These are phyloP conservation scores for Hemibagrus wyckioides DNA, from an alignment of 2,113 vertebrate genomes.

Conservation along the genomic window DNA sequence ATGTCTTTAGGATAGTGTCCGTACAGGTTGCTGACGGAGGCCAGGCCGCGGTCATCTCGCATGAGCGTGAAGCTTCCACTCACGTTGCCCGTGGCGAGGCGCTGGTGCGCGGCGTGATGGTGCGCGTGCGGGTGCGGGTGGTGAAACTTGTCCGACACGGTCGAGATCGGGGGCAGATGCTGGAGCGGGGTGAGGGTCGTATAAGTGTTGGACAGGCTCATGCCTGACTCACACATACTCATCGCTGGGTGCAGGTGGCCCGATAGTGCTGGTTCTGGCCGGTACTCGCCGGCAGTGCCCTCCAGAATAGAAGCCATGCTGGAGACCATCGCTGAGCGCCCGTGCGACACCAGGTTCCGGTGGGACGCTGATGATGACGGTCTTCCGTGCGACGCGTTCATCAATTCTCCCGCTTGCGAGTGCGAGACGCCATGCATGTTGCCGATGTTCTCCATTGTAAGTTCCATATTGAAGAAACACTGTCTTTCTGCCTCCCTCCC, in stretches of 20 bases:
- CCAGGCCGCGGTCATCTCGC: constrained; percentile 90
- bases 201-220: constrained; percentile 93
- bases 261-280: constrained; percentile 83
- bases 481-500: constrained; percentile 65
- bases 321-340: constrained; percentile 85
- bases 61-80: constrained; percentile 96
- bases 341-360: constrained; percentile 85
- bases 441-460: constrained; percentile 91
- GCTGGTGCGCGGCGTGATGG: constrained; percentile 86
- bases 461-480: constrained; percentile 82
- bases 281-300: constrained; percentile 85
- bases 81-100: constrained; percentile 85
- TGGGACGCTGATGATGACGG: constrained; percentile 80
- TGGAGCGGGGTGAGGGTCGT: constrained; percentile 94
- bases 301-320: constrained; percentile 90
- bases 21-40: constrained; percentile 93
- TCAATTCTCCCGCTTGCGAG: constrained; percentile 87
- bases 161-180: constrained; percentile 93
- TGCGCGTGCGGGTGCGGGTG: constrained; percentile 84
- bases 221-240: constrained; percentile 94
- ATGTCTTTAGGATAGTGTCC: constrained; percentile 96
- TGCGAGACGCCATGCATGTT: constrained; percentile 88
- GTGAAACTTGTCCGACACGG: constrained; percentile 96
- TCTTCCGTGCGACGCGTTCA: constrained; percentile 84
- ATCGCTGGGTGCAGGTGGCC: constrained; percentile 92